Evolutionary conservation across 2,888 invertebrate species (phyloP), one percentile per base, ranked within the genome.

Genomic region (Caenorhabditis plicata): DNA sequence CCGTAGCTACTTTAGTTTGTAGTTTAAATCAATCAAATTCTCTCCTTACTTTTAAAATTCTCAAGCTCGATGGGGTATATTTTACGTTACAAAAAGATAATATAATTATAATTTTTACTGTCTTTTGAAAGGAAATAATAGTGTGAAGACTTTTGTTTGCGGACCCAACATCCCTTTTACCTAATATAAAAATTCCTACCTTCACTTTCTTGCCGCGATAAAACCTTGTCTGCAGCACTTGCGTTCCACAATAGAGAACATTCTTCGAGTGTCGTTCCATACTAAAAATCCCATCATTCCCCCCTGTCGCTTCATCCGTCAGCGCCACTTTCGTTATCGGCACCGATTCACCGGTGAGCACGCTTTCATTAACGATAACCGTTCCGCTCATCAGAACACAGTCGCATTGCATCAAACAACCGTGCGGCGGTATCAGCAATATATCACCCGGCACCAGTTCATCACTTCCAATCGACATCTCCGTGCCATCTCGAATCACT

Each of bases 281-380:
- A 48, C 87, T 87, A 81, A 64, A 51, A 4, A 56, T 38, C 1
- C 56, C 41, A 17, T 65, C 46, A 23, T 68, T 44, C n/a, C n/a
- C n/a, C n/a, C n/a, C n/a, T n/a, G n/a, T n/a, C 20, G 61, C 67
- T 20, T 68, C 73, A 32, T 76, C 73, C 11, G 63, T 54, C 8
- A 64, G 36, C 2, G 64, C 64, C 9, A 74, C 90, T 84, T 94
- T 94, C 66, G 90, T 90, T 7, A 92, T 89, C 3, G 93, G 93
- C 3, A 92, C 89, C 82, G 91, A 91, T 85, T 94, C 94, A 60
- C 93, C 91, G 19, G 93, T 93, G 3, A 94, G 86, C 89, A 92
- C 91, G 80, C 91, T 90, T 83, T 94, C 93, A 81, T 94, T 92
- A 55, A 94, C 90, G 70, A 93, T 90, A 77, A 90, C 91, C 38